phyloP scores from a whole-genome alignment of 2,113 vertebrate genomes.

The Ranitomeya variabilis region DNA sequence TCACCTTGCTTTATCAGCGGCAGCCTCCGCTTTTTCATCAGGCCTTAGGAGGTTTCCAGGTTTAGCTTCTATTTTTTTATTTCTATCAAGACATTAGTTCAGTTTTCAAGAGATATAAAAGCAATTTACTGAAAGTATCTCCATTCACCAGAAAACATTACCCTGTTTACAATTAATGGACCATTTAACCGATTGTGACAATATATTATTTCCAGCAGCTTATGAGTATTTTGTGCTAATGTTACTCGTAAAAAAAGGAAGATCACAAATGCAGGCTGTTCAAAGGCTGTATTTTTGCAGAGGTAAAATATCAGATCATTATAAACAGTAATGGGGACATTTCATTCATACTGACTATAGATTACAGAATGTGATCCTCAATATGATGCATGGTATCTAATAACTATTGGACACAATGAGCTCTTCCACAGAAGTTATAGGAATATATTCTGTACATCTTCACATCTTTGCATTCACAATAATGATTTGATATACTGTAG shows the following conservation, averaged over 20 bases:
- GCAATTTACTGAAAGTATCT: conserved; percentile 14
- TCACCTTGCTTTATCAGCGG: conserved; percentile 19
- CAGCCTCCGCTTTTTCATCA: conserved; percentile 8
- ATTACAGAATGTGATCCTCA: not conserved
- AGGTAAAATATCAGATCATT: not conserved
- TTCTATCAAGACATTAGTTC: conserved; percentile 17
- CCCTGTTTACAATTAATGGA: conserved; percentile 6
- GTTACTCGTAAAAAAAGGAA: not conserved
- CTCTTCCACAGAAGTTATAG: not conserved
- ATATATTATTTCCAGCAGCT: conserved; percentile 26
- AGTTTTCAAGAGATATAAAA: conserved; percentile 5
- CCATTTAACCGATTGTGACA: not conserved
- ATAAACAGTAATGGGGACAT: not conserved
- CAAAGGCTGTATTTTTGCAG: not conserved
- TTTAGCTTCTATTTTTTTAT: conserved; percentile 21
- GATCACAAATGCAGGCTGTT: not conserved
- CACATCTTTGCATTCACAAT: no score
- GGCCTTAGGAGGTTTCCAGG: conserved; percentile 18
- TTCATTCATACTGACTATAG: not conserved
- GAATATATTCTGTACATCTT: not conserved
- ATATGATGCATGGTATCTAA: not conserved
- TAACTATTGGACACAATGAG: not conserved
- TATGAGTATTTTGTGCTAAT: not conserved
- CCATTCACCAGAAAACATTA: conserved; percentile 2
- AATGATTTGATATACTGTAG: no score